Conservation (phyloP, 2,797 vertebrate genomes). For the Danio aesculapii region DNA sequence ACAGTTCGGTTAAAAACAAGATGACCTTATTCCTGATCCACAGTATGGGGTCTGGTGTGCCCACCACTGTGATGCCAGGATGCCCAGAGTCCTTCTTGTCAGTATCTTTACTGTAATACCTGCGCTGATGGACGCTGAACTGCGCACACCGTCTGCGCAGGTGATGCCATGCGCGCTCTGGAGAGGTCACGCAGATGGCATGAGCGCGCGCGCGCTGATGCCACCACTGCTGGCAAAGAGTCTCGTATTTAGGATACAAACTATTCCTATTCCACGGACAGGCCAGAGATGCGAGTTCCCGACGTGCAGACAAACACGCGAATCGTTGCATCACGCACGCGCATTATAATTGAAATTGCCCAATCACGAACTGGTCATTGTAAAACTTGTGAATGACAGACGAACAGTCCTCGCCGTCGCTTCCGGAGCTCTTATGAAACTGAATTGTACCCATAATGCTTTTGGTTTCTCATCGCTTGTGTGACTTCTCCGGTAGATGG, state of each 20-base stretch:
- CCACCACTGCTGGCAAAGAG: background rate
- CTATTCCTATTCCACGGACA: constrained; percentile 45
- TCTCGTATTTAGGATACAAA: constrained; percentile 10
- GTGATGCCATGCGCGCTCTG: constrained; percentile 16
- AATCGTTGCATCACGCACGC: constrained; percentile 66
- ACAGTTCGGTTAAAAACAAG: constrained; percentile 58
- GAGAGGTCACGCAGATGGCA: background rate
- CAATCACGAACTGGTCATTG: background rate
- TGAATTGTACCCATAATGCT: constrained; percentile 72
- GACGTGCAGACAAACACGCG: constrained; percentile 52
- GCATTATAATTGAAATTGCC: background rate
- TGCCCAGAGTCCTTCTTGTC: constrained; percentile 12
- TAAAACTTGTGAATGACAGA: background rate
- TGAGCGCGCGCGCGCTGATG: background rate
- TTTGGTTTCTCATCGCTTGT: constrained; percentile 35
- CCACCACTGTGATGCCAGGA: constrained; percentile 64
- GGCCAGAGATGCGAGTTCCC: constrained; percentile 45
- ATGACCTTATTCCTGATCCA: constrained; percentile 69
- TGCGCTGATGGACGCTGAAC: constrained; percentile 55
- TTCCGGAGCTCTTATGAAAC: constrained; percentile 66
- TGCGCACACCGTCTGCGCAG: constrained; percentile 35
- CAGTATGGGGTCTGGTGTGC: constrained; percentile 67
- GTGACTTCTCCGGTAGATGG: constrained; percentile 72
- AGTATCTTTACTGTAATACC: constrained; percentile 60
- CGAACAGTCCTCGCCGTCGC: background rate